Conservation (phyloP, 2,797 vertebrate genomes). For the Sebastes itinus region DNA sequence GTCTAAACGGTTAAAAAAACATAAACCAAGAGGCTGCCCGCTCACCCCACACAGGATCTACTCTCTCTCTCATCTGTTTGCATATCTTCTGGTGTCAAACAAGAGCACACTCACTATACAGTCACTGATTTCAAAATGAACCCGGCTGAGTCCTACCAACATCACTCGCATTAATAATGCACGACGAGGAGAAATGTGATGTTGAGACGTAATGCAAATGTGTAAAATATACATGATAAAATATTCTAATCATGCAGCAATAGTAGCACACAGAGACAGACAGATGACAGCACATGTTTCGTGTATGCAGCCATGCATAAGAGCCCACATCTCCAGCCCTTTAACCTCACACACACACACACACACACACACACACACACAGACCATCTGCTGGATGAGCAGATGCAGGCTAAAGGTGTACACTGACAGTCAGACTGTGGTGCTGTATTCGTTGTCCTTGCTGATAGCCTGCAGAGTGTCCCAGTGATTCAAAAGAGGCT, state of each 20-base stretch:
- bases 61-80: not conserved
- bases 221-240: slow-evolving; percentile 44
- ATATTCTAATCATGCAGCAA: slow-evolving; percentile 15
- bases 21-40: not conserved
- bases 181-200: not conserved
- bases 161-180: slow-evolving; percentile 28
- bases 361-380: not conserved
- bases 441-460: slow-evolving; percentile 17
- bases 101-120: not conserved
- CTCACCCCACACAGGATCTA: not conserved
- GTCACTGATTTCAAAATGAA: slow-evolving; percentile 19
- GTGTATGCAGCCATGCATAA: slow-evolving; percentile 17
- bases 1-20: not conserved
- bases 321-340: not conserved
- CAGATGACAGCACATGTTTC: slow-evolving; percentile 11
- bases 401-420: slow-evolving; percentile 33
- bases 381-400: slow-evolving; percentile 27
- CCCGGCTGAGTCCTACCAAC: not conserved
- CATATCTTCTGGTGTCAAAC: slow-evolving; percentile 18
- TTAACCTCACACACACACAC: not conserved
- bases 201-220: slow-evolving; percentile 23
- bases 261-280: not conserved
- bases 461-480: slow-evolving; percentile 15
- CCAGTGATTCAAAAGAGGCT: slow-evolving; percentile 30
- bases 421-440: slow-evolving; percentile 16